Evolutionary conservation across 2,888 invertebrate genomes (phyloP), one percentile per base, ranked within the genome.

Genomic region (Ethmia dodecea): DNA sequence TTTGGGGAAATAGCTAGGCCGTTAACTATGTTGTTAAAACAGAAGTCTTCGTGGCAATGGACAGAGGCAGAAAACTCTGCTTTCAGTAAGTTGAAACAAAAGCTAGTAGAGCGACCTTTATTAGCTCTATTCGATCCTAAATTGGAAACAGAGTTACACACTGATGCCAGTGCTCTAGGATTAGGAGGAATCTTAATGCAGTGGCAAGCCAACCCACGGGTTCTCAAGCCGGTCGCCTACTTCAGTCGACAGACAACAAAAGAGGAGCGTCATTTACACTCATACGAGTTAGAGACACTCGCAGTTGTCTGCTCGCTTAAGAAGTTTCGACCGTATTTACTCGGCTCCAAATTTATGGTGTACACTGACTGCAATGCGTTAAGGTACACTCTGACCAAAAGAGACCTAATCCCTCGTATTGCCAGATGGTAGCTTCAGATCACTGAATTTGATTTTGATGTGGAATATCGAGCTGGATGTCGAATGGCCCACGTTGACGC

Each of bases 371-470:
- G 16, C 18, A 8, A 29, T 6, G 29, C 29, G 2, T 3, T 29
- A 4, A 11, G 27, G 5, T 12, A 11, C 4, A 27, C 27, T 3
- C 27, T 27, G 4, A 27, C 27, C 3, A 27, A 27, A 27, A 11
- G 27, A 2, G 27, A 27, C 12, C 13, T 27, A 3, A 9, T 27
- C 13, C 27, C 27, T 12, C 24, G 24, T 3, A 24, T 24, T 3
- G 24, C 24, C n/a, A 24, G 24, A 10, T 24, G 24, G 24, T 24
- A 9, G 27, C 27, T 27, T 13, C 12, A 26, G 12, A 11, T 32
- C 55, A 56, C 34, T 10, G 63, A 66, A 26, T 67, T 52, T 38
- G 45, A 49, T 10, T 64, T 60, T 32, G 50, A 57, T 12, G 38
- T 42, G 12, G 32, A 41, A 22, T 64, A 32, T 33, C 49, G 28